These are phyloP conservation scores for Calosoma granatense DNA, from an alignment of 1,140 invertebrate genomes.

Conservation along the genomic window DNA sequence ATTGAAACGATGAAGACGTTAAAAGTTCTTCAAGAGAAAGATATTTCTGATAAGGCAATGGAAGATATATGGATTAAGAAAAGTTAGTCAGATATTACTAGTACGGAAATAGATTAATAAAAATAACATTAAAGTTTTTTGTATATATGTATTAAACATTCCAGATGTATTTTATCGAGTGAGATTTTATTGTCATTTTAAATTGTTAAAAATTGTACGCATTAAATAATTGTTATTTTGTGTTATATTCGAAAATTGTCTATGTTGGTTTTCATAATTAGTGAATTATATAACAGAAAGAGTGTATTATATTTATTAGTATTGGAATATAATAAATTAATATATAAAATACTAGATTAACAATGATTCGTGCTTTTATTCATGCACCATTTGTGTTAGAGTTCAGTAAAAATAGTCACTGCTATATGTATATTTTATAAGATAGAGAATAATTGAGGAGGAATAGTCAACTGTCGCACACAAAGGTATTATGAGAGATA, in stretches of 20 bases:
- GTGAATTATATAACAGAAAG: background rate
- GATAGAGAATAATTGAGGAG: too few species aligned
- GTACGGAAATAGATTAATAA: background rate
- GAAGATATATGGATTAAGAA: slow-evolving; percentile 69
- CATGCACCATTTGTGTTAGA: too few species aligned
- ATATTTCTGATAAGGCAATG: slow-evolving; percentile 62
- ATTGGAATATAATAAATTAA: background rate
- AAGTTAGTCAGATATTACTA: slow-evolving; percentile 19
- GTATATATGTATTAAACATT: background rate
- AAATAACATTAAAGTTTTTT: background rate
- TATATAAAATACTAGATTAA: too few species aligned
- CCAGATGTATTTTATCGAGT: background rate
- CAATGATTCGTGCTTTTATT: too few species aligned
- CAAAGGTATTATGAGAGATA: too few species aligned
- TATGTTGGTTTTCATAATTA: background rate
- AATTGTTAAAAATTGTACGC: background rate
- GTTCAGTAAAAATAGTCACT: too few species aligned
- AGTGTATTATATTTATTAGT: background rate
- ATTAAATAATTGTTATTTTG: background rate
- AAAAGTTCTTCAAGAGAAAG: slow-evolving; percentile 64
- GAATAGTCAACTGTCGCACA: too few species aligned
- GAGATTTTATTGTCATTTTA: background rate
- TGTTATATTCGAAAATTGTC: too few species aligned
- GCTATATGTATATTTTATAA: too few species aligned
- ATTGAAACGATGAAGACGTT: slow-evolving; percentile 81